Conservation (phyloP, 1,140 invertebrate genomes). For the Sarcophaga bullata region DNA sequence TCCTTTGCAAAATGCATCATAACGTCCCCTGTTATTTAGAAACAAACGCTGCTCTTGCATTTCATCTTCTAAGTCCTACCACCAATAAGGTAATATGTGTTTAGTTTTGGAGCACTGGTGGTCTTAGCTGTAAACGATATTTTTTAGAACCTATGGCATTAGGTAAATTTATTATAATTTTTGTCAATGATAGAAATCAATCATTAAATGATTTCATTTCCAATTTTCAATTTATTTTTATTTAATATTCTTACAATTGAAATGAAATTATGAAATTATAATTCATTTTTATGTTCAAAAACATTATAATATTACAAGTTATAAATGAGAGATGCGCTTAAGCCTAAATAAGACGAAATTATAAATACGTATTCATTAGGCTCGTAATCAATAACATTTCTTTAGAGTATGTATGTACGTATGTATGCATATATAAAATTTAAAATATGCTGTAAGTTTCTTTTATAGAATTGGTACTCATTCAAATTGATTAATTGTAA, state of each 20-base stretch:
- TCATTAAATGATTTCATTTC: background rate
- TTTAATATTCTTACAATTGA: background rate
- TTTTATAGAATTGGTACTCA: too few relatives aligned
- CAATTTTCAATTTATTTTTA: background rate
- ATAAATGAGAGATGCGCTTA: too few relatives aligned
- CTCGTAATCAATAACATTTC: too few relatives aligned
- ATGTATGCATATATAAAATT: too few relatives aligned
- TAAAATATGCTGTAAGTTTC: too few relatives aligned
- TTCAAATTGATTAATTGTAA: too few relatives aligned
- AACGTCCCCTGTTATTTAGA: conserved; percentile 24
- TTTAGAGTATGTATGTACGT: too few relatives aligned
- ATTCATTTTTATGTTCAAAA: too few relatives aligned
- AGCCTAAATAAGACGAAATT: too few relatives aligned
- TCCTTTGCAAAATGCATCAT: conserved; percentile 30
- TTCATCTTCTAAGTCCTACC: background rate
- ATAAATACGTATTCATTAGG: too few relatives aligned
- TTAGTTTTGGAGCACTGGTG: conserved; percentile 28
- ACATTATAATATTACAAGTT: too few relatives aligned
- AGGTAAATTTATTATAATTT: background rate
- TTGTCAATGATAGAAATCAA: conserved; percentile 10
- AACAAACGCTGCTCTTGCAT: background rate
- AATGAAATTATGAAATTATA: too few relatives aligned
- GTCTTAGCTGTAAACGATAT: conserved; percentile 26
- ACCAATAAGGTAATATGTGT: background rate
- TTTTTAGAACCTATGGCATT: background rate